phyloP scores from a whole-genome alignment of 1,140 invertebrate genomes.

The Holcopasites calliopsidis region DNA sequence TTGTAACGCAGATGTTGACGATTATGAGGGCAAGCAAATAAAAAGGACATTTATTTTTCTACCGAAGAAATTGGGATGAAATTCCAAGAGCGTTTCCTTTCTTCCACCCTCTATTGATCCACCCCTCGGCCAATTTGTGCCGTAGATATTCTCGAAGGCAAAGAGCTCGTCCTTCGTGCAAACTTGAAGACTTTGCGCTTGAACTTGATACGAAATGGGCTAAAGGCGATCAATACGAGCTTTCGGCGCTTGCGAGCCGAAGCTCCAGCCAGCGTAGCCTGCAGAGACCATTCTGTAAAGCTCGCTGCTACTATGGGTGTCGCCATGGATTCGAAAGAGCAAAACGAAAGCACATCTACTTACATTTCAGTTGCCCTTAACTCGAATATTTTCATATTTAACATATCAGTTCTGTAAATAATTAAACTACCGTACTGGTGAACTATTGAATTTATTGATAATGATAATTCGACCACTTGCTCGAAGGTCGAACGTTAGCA shows the following conservation, averaged over 20 bases:
- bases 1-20: too few species aligned
- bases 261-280: conserved; percentile 35
- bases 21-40: not conserved
- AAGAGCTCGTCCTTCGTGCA: conserved; percentile 40
- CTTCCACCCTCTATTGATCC: not conserved
- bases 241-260: conserved; percentile 72
- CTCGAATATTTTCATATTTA: too few species aligned
- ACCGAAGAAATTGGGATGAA: not conserved
- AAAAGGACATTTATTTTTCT: too few species aligned
- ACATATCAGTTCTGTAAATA: too few species aligned
- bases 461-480: too few species aligned
- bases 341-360: conserved; percentile 52
- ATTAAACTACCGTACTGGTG: too few species aligned
- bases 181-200: conserved; percentile 67
- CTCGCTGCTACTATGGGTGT: conserved; percentile 41
- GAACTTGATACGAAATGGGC: conserved; percentile 77
- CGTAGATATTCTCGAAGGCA: conserved; percentile 9
- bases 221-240: conserved; percentile 75
- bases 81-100: not conserved
- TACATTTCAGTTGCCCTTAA: not conserved
- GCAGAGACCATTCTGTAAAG: conserved; percentile 31
- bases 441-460: too few species aligned
- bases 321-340: conserved; percentile 56
- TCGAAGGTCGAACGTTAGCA: too few species aligned
- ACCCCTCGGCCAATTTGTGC: not conserved